Evolutionary conservation across 37 sponge, comb jelly and placozoan genomes (phyloP).

Genomic region (Tethya wilhelma): DNA sequence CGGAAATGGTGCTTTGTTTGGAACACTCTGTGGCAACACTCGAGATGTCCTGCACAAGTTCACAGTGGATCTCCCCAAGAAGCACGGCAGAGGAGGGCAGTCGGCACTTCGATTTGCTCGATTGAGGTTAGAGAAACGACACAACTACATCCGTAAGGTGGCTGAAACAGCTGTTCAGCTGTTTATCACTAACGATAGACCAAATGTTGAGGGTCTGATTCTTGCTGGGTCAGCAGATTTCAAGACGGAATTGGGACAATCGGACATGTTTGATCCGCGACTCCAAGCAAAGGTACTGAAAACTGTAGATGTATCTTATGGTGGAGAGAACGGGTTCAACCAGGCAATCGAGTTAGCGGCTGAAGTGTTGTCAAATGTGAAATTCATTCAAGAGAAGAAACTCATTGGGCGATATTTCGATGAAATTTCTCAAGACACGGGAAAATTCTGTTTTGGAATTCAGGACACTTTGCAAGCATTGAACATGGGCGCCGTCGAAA

Average conservation of each 20-base stretch:
- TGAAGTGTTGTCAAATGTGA: conserved; percentile 96
- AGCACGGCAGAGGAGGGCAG: conserved; percentile 98
- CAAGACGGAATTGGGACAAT: conserved; percentile 97
- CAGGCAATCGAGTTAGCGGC: conserved; percentile 97
- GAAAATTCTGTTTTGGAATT: conserved; percentile 97
- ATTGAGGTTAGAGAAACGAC: conserved; percentile 94
- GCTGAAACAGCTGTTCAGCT: conserved; percentile 96
- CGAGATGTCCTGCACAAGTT: conserved; percentile 98
- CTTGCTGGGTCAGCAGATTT: conserved; percentile 99
- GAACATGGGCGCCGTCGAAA: conserved; percentile 96
- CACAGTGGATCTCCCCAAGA: conserved; percentile 98
- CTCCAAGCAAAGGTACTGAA: conserved; percentile 90
- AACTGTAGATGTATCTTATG: conserved; percentile 97
- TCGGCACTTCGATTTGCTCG: conserved; percentile 99
- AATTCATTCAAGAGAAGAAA: conserved; percentile 99
- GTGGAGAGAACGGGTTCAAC: conserved; percentile 99
- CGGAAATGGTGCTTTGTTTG: conserved; percentile 98
- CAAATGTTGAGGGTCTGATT: conserved; percentile 94
- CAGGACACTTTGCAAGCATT: conserved; percentile 93
- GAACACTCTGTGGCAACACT: conserved; percentile 96
- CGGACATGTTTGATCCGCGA: conserved; percentile 99
- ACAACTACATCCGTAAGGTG: conserved; percentile 98
- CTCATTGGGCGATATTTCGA: conserved; percentile 97
- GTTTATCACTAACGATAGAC: conserved; percentile 90
- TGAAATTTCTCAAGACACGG: conserved; percentile 99